These are phyloP conservation scores for Cataglyphis albicans DNA, from an alignment of 2,888 invertebrate genomes.

Conservation along the genomic window DNA sequence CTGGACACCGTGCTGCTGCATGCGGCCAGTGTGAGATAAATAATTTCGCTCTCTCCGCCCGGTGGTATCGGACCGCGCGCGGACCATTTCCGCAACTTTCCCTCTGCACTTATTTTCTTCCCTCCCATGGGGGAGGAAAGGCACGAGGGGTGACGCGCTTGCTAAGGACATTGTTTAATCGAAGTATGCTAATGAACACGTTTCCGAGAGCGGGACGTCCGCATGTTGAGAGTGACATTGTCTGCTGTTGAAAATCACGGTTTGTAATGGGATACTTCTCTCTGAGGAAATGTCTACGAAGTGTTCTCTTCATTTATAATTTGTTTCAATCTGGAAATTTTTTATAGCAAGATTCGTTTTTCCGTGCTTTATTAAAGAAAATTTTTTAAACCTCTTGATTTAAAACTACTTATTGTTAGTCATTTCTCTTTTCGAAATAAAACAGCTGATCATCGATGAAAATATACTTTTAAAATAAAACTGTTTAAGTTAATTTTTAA, in stretches of 20 bases:
- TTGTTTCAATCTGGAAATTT: neutral
- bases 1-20: constrained; percentile 45
- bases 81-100: constrained; percentile 46
- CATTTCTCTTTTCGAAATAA: no score
- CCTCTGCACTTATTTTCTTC: constrained; percentile 35
- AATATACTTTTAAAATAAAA: no score
- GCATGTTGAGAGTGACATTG: constrained; percentile 3
- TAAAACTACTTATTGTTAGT: neutral
- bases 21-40: constrained; percentile 65
- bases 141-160: neutral
- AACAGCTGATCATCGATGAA: no score
- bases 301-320: neutral
- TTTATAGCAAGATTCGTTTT: neutral
- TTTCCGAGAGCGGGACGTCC: constrained; percentile 5
- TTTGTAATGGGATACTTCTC: constrained; percentile 26
- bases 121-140: neutral
- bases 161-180: constrained; percentile 56
- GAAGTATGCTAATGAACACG: constrained; percentile 54
- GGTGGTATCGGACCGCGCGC: constrained; percentile 30
- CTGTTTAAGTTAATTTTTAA: neutral
- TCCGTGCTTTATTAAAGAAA: neutral
- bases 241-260: constrained; percentile 38
- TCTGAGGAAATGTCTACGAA: neutral
- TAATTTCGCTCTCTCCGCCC: constrained; percentile 57
- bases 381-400: neutral